A percentile compares a stretch with the other conserved stretches of the same genome.
Conservation (phyloP, 2,888 invertebrate genomes). For the Hypsopygia costalis region DNA sequence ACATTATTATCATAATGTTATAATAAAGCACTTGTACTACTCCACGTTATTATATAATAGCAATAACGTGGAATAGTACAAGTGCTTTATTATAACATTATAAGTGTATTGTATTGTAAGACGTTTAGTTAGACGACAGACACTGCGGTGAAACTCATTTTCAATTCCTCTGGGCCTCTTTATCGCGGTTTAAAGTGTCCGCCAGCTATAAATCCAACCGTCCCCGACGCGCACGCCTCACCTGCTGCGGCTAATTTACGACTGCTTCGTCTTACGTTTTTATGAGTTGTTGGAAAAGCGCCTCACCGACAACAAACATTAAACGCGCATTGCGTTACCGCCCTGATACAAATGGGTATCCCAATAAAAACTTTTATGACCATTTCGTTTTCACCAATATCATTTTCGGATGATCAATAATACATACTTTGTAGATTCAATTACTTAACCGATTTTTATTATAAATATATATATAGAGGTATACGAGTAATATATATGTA, state of each 20-base stretch:
- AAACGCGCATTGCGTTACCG: constrained; percentile 17
- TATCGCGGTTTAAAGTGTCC: neutral
- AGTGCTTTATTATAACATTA: too few species aligned
- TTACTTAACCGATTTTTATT: too few species aligned
- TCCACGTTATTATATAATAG: too few species aligned
- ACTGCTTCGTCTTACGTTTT: constrained; percentile 16
- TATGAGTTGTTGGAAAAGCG: constrained; percentile 20
- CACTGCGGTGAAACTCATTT: too few species aligned
- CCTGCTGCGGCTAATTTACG: constrained; percentile 20
- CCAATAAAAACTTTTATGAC: constrained; percentile 28
- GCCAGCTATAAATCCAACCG: constrained; percentile 3
- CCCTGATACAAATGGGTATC: constrained; percentile 18
- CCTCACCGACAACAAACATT: constrained; percentile 23
- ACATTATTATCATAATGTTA: too few species aligned
- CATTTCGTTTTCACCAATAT: constrained; percentile 17
- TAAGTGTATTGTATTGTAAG: too few species aligned
- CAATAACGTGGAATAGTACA: too few species aligned
- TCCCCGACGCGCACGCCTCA: constrained; percentile 1
- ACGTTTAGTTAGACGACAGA: too few species aligned
- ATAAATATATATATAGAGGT: too few species aligned
- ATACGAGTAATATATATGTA: too few species aligned
- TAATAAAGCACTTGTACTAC: too few species aligned
- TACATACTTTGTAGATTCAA: too few species aligned
- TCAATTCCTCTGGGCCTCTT: neutral
- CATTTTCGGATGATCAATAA: neutral